A percentile compares a stretch with the other conserved stretches of the same genome.
These are phyloP conservation scores for Amblyjoppa proteus DNA, from an alignment of 2,888 invertebrate species.

Conservation along the genomic window DNA sequence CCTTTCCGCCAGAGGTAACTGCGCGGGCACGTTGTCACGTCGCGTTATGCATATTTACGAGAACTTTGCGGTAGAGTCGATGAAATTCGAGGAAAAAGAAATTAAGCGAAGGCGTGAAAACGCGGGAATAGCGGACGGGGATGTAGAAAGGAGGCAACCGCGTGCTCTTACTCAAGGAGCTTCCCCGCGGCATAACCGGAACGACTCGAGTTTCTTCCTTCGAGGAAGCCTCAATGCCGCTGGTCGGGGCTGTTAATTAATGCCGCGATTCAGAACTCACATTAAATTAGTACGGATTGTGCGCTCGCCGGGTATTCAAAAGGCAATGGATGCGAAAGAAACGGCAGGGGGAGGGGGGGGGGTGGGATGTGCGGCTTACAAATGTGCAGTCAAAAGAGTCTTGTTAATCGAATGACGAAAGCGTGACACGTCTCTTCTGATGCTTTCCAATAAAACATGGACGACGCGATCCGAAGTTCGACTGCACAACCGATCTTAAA, in stretches of 20 bases:
- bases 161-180: conserved; percentile 43
- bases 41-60: conserved; percentile 63
- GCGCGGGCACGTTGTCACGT: conserved; percentile 31
- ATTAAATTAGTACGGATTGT: conserved; percentile 78
- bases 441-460: conserved; percentile 44
- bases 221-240: conserved; percentile 72
- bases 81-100: conserved; percentile 8
- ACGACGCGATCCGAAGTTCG: conserved; percentile 42
- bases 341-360: conserved; percentile 66
- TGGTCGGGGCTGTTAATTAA: conserved; percentile 76
- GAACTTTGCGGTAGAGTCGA: conserved; percentile 4
- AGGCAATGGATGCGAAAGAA: conserved; percentile 58
- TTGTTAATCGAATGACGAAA: conserved; percentile 73
- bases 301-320: conserved; percentile 71
- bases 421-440: conserved; percentile 63
- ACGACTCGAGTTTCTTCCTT: conserved; percentile 39
- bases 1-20: not conserved
- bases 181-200: conserved; percentile 51
- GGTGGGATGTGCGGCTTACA: not conserved
- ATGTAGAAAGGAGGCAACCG: conserved; percentile 24
- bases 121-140: not conserved
- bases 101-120: conserved; percentile 33
- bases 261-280: conserved; percentile 76
- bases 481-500: not conserved
- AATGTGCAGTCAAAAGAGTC: conserved; percentile 74